Conservation (phyloP, 2,888 invertebrate genomes). For the Amblyjoppa fuscipennis region DNA sequence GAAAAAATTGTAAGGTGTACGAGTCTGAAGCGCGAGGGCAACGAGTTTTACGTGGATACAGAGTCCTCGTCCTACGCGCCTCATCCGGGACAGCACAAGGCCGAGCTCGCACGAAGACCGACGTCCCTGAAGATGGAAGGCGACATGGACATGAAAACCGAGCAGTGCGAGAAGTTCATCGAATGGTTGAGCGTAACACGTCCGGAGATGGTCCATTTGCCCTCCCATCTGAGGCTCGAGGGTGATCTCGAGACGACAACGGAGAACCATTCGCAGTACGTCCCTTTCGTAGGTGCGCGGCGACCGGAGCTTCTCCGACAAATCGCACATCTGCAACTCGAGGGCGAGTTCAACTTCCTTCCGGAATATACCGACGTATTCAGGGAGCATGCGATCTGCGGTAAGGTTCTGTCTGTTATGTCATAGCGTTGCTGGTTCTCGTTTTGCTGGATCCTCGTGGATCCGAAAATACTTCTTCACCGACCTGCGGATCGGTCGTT, state of each 20-base stretch:
- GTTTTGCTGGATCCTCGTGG: no score
- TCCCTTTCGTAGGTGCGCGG: constrained; percentile 84
- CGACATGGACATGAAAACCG: constrained; percentile 85
- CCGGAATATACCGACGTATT: constrained; percentile 85
- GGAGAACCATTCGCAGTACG: constrained; percentile 85
- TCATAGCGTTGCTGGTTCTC: no score
- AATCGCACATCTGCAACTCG: constrained; percentile 86
- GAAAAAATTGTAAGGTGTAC: constrained; percentile 73
- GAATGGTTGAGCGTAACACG: constrained; percentile 82
- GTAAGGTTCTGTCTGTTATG: constrained; percentile 66
- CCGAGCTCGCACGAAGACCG: constrained; percentile 84
- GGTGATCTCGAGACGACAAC: constrained; percentile 85
- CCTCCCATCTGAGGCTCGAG: constrained; percentile 86
- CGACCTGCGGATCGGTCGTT: background rate
- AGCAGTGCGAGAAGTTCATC: constrained; percentile 85
- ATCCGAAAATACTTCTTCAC: no score
- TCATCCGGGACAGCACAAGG: constrained; percentile 84
- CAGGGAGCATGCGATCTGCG: constrained; percentile 73
- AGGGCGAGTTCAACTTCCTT: constrained; percentile 85
- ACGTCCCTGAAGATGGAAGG: constrained; percentile 86
- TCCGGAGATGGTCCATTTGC: constrained; percentile 84
- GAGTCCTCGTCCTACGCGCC: constrained; percentile 85
- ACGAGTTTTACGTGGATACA: constrained; percentile 84
- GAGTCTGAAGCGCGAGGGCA: constrained; percentile 78
- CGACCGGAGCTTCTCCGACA: constrained; percentile 83